Conservation (phyloP, 2,888 invertebrate genomes). For the Neuroscelio doddi region DNA sequence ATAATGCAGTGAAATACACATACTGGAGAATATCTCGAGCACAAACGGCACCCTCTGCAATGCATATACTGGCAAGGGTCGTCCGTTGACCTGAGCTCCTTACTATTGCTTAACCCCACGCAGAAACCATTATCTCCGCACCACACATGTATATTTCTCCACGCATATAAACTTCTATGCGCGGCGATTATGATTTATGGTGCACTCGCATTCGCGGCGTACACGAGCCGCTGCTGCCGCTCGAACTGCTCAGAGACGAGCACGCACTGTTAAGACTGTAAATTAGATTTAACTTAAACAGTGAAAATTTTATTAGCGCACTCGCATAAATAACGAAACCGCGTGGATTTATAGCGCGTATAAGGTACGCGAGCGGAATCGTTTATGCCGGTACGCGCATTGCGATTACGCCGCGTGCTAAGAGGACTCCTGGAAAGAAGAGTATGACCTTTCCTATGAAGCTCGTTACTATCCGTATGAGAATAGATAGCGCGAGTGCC, state of each 20-base stretch:
- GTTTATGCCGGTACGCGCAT: slow-evolving; percentile 10
- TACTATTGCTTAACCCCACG: slow-evolving; percentile 60
- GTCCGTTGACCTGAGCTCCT: slow-evolving; percentile 63
- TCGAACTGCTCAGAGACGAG: slow-evolving; percentile 18
- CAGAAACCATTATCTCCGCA: slow-evolving; percentile 64
- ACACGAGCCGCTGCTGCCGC: slow-evolving; percentile 27
- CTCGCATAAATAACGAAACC: slow-evolving; percentile 60
- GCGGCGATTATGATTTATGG: slow-evolving; percentile 68
- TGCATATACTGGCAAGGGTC: slow-evolving; percentile 56
- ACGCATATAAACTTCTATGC: slow-evolving; percentile 37
- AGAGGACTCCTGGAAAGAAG: slow-evolving; percentile 1
- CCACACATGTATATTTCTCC: slow-evolving; percentile 58
- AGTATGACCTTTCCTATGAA: slow-evolving; percentile 37
- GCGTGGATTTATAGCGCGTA: slow-evolving; percentile 53
- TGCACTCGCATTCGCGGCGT: slow-evolving; percentile 49
- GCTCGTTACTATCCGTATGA: slow-evolving; percentile 18
- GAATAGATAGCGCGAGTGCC: slow-evolving; percentile 3
- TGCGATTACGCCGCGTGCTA: slow-evolving; percentile 19
- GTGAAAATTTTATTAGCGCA: slow-evolving; percentile 65
- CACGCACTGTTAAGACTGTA: slow-evolving; percentile 57
- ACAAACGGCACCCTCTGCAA: slow-evolving; percentile 48
- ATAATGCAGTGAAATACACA: slow-evolving; percentile 38
- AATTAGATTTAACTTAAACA: slow-evolving; percentile 69
- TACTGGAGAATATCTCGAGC: slow-evolving; percentile 15
- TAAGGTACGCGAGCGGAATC: slow-evolving; percentile 29